Base-by-base conservation (phyloP, 2,797 vertebrate species). In the Ctenopoma kingsleyae region DNA sequence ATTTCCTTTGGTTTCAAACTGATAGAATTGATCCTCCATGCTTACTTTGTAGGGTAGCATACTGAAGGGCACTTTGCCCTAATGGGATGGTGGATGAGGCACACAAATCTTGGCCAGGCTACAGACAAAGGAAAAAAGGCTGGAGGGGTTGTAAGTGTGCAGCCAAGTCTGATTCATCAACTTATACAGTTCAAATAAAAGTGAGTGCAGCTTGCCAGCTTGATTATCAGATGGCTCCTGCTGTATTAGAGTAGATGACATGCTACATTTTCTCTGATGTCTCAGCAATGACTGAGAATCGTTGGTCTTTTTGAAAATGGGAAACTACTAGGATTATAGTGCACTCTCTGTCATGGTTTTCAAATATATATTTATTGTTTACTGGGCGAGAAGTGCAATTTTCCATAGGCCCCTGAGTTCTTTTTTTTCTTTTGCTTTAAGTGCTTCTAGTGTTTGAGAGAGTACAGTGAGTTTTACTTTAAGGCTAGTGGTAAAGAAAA, bases 161-260 rank as follows among this genome's bases (percentile, higher is more conserved):
- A 80, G 86, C 83, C 82, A 76, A 81, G 79, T 86, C 82, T 78
- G 87, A 92, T 88, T 91, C 85, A 91, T 92, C 89, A 91, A 87
- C 76, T 89, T 89, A 84, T 81, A 86, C 83, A 73, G 85, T 84
- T 85, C 57, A 86, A 87, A 88, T 89, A 89, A 86, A 89, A 86
- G 63, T 51, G 76, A 84, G 81, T 51, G 76, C 80, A 65, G 83
- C 78, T 77, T 78, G 86, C 89, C 87, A 89, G 79, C 83, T 76
- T 80, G 85, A 91, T 91, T 87, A 91, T 89, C 87, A 84, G 86
- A 88, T 82, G 84, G 81, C 79, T 75, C 46, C 75, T 30, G 61
- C 76, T 81, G 78, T 85, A 89, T 90, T 88, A 88, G 67, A 71
- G 80, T 52, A 87, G 78, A 83, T 78, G 87, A 82, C 86, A 75